A percentile compares a stretch with the other conserved stretches of the same genome.
Conservation (phyloP, 2,888 invertebrate genomes). For the Pheosia tremula region DNA sequence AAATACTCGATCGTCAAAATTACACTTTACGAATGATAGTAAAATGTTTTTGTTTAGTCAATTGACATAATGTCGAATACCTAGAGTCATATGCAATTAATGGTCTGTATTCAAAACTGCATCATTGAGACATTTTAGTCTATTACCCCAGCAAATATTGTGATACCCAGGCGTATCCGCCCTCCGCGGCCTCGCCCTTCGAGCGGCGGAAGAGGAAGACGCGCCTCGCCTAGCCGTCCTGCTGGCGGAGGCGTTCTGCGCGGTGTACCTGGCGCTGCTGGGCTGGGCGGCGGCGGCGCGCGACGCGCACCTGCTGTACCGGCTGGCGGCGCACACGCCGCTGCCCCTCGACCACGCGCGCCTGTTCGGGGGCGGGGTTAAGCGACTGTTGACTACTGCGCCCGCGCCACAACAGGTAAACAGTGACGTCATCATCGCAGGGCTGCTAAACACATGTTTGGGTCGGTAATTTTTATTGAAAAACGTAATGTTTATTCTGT, state of each 20-base stretch:
- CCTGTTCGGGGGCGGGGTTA: conserved; percentile 96
- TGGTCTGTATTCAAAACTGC: too few relatives aligned
- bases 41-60: too few relatives aligned
- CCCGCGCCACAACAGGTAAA: conserved; percentile 73
- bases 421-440: too few relatives aligned
- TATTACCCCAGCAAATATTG: too few relatives aligned
- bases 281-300: conserved; percentile 97
- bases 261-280: conserved; percentile 96
- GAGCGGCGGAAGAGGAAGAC: conserved; percentile 97
- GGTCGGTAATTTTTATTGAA: too few relatives aligned
- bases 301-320: conserved; percentile 96
- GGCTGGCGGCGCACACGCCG: conserved; percentile 93
- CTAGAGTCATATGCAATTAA: too few relatives aligned
- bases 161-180: conserved; percentile 91
- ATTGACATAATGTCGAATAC: too few relatives aligned
- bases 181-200: conserved; percentile 93
- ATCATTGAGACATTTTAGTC: too few relatives aligned
- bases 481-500: too few relatives aligned
- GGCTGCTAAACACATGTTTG: too few relatives aligned
- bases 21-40: too few relatives aligned
- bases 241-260: conserved; percentile 96
- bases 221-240: conserved; percentile 96
- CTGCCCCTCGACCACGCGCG: conserved; percentile 91
- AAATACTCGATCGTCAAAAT: too few relatives aligned
- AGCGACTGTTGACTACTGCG: conserved; percentile 92